Percentiles rank a stretch among this genome's conserved stretches.
phyloP scores from a whole-genome alignment of 2,888 invertebrate species.

The Diarsia brunnea region DNA sequence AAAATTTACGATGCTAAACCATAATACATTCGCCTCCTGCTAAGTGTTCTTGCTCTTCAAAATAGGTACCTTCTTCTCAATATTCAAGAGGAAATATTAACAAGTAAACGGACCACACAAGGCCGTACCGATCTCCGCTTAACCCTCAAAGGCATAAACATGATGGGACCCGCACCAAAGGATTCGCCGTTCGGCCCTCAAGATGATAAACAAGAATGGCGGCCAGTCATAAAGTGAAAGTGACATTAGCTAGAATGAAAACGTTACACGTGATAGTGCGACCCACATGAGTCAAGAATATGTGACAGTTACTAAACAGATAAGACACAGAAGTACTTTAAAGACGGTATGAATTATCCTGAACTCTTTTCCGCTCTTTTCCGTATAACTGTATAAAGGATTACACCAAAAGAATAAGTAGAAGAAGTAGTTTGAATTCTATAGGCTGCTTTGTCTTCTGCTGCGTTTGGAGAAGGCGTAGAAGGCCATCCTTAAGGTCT shows the following conservation, averaged over 20 bases:
- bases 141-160: conserved; percentile 47
- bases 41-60: background rate
- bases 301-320: conserved; percentile 42
- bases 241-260: conserved; percentile 65
- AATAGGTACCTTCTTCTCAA: background rate
- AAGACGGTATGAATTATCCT: background rate
- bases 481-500: too few relatives aligned
- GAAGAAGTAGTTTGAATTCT: too few relatives aligned
- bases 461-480: too few relatives aligned
- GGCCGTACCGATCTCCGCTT: conserved; percentile 15
- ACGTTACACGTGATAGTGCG: conserved; percentile 61
- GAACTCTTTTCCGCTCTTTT: background rate
- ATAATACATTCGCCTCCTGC: background rate
- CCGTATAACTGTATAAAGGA: background rate
- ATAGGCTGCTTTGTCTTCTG: background rate
- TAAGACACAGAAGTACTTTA: conserved; percentile 39
- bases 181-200: conserved; percentile 53
- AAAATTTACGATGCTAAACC: background rate
- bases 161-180: conserved; percentile 36
- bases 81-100: conserved; percentile 22
- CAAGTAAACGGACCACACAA: conserved; percentile 17
- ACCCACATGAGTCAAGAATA: conserved; percentile 53
- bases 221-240: conserved; percentile 60
- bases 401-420: background rate
- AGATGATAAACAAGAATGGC: conserved; percentile 60